Base-by-base conservation (phyloP, 2,888 invertebrate genomes). In the Octodonta nipae region DNA sequence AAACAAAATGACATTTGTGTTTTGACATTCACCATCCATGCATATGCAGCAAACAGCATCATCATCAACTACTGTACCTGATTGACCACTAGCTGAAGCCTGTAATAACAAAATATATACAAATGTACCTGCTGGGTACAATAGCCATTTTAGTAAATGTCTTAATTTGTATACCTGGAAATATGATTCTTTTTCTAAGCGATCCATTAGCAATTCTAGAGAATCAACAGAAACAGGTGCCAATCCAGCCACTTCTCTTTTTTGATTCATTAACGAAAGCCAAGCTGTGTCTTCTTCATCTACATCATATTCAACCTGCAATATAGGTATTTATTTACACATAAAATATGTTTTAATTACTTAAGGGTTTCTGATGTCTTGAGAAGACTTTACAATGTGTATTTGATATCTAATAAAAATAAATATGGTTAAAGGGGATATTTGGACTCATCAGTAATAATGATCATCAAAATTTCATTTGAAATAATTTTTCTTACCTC, bases 41-140 rank as follows among this genome's bases (percentile, higher is more conserved):
- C 98, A 98, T 47, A 98, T 95, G 54, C 92, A 93, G 57, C 98
- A 98, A 1, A 96, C 93, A 0, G 96, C 96, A 64, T 96, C 95
- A 52, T 95, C 95, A 50, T 95, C 95, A 4, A 87, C 86, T 1
- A 88, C 82, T 1, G 83, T 80, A 11, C 81, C 74, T 33, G 60
- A 51, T 56, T 71, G 75, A 22, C 75, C 82, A 51, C 65, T 81
- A 52, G 78, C 78, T 6, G 76, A 69, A 13, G 77, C 78, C 67
- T 57, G 42, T 7, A 46, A 41, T 15, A n/a, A n/a, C n/a, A n/a
- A n/a, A n/a, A n/a, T n/a, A n/a, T n/a, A n/a, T n/a, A n/a, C n/a
- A n/a, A n/a, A n/a, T n/a, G n/a, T n/a, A 17, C 7, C 17, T 17
- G 17, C 17, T 6, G 10, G 25, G 5, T n/a, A n/a, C 10, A 25